phyloP scores from a whole-genome alignment of 2,888 invertebrate genomes.

The Volucella inflata region DNA sequence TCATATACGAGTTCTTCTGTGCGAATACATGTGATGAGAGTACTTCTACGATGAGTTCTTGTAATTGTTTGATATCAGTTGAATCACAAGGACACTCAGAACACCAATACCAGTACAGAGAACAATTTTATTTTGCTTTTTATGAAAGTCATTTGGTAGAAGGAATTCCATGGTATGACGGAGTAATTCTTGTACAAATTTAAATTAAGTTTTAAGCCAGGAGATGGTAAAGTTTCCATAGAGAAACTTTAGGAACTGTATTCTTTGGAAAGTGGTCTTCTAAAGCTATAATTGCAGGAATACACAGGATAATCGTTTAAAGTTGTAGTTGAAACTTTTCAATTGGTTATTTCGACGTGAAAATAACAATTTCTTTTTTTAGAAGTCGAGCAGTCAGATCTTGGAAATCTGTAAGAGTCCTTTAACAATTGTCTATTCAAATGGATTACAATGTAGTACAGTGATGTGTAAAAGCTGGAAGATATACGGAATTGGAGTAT shows the following conservation, averaged over 20 bases:
- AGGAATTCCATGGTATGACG: constrained; percentile 3
- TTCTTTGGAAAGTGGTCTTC: too few relatives aligned
- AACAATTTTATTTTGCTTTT: constrained; percentile 1
- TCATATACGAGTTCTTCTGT: neutral
- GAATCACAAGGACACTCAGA: constrained; percentile 23
- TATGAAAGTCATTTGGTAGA: constrained; percentile 2
- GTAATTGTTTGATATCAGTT: constrained; percentile 47
- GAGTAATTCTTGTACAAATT: neutral
- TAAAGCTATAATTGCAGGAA: too few relatives aligned
- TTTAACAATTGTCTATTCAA: too few relatives aligned
- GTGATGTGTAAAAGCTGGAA: too few relatives aligned
- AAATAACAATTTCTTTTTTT: too few relatives aligned
- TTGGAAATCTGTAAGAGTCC: too few relatives aligned
- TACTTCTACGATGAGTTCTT: constrained; percentile 29
- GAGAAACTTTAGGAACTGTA: constrained; percentile 9
- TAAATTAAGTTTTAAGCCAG: neutral
- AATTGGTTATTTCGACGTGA: too few relatives aligned
- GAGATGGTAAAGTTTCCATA: neutral
- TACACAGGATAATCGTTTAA: too few relatives aligned
- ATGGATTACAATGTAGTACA: too few relatives aligned
- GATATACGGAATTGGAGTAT: too few relatives aligned
- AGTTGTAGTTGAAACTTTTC: too few relatives aligned
- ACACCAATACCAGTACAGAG: neutral
- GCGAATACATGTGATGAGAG: constrained; percentile 3
- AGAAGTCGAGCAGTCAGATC: too few relatives aligned